Percentiles rank a stretch among this genome's conserved stretches.
phyloP scores from a whole-genome alignment of 2,113 vertebrate species.

The Oncorhynchus gorbuscha region DNA sequence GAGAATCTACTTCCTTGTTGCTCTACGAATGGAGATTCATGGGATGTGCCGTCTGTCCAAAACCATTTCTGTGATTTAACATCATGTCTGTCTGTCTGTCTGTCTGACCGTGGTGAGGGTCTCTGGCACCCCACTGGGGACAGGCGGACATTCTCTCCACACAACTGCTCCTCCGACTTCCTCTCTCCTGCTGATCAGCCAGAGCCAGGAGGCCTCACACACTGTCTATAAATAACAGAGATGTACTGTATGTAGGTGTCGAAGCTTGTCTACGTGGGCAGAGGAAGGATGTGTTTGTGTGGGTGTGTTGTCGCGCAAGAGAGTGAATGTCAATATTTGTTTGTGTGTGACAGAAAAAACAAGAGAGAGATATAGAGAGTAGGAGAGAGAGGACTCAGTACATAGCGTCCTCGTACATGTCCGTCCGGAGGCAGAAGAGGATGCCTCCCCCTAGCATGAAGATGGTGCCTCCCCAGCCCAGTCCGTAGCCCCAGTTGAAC shows the following conservation, averaged over 20 bases:
- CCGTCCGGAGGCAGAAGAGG: slow-evolving; percentile 80
- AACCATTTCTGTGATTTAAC: slow-evolving; percentile 48
- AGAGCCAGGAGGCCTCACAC: slow-evolving; percentile 25
- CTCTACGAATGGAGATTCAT: slow-evolving; percentile 50
- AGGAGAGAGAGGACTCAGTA: slow-evolving; percentile 56
- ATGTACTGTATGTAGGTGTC: slow-evolving; percentile 41
- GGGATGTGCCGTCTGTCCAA: slow-evolving; percentile 43
- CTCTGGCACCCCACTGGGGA: slow-evolving; percentile 14
- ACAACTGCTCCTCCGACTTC: slow-evolving; percentile 32
- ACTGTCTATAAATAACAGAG: slow-evolving; percentile 56
- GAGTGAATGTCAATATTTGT: slow-evolving; percentile 31
- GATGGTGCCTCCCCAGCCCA: slow-evolving; percentile 83
- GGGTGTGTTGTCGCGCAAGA: neutral
- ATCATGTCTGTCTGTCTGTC: neutral
- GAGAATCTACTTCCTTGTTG: slow-evolving; percentile 22
- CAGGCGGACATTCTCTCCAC: slow-evolving; percentile 33
- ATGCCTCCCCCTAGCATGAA: slow-evolving; percentile 82
- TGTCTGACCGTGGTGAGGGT: slow-evolving; percentile 27
- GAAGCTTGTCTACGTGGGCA: neutral
- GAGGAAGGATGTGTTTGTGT: neutral
- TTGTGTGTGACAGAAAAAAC: slow-evolving; percentile 1
- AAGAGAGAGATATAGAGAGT: neutral
- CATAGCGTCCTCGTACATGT: slow-evolving; percentile 75
- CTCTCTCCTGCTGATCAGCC: slow-evolving; percentile 6
- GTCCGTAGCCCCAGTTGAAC: slow-evolving; percentile 85